Evolutionary conservation across 2,888 invertebrate species (phyloP), one percentile per base, ranked within the genome.

Genomic region (Cephus rjabovi): DNA sequence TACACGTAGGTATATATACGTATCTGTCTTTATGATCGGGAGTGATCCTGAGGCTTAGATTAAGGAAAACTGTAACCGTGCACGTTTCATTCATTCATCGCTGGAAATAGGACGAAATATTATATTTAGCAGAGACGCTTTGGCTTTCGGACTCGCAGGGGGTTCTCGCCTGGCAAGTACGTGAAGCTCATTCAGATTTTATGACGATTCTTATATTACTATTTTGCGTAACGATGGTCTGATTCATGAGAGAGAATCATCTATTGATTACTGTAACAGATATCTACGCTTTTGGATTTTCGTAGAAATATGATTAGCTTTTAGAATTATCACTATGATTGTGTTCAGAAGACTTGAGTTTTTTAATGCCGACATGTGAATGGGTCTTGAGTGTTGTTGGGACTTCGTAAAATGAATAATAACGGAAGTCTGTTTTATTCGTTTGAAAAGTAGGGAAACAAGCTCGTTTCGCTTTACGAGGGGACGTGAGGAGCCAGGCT

Each of bases 1-100:
- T 23, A 23, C 15, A 15, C 0, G 15, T 40, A 40, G 15, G 6
- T 40, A 40, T 40, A 40, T 40, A 40, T 15, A 9, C 1, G 1
- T 56, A 56, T 23, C 56, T 23, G 9, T 56, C 4, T 56, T 56
- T 23, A 56, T 23, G 75, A 34, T 75, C 68, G 34, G 34, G 34
- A 34, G 30, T 69, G 6, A 34, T 75, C 34, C 69, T 12, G 31
- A 12, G 31, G 23, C 15, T 77, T 79, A 74, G 69, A 73, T 73
- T 31, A 68, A 69, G 30, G 4, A 9, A 68, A 68, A 31, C 11
- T 68, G 23, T 1, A 15, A n/a, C 34, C 69, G 68, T 73, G 31
- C 23, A 15, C 76, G 85, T 90, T 90, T 89, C 90, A 90, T 90
- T 90, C 90, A 90, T 89, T 90, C 90, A 90, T 89, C 84, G 88